phyloP scores from a whole-genome alignment of 2,888 invertebrate species.

The Agonopterix arenella region DNA sequence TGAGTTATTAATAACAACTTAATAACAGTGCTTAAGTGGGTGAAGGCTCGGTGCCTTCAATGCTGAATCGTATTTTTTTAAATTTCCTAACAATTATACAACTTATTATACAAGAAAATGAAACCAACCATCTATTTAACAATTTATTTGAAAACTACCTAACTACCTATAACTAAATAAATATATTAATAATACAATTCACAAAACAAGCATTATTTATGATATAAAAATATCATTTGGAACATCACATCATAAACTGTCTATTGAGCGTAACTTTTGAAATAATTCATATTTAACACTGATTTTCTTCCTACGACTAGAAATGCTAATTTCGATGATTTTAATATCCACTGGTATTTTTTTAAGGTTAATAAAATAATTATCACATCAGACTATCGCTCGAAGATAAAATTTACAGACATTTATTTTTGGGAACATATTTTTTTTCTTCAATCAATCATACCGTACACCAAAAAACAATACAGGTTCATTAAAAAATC shows the following conservation, averaged over 20 bases:
- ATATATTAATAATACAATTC: slow-evolving; percentile 24
- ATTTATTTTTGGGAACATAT: no score
- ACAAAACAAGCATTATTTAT: slow-evolving; percentile 25
- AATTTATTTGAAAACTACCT: slow-evolving; percentile 8
- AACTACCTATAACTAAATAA: slow-evolving; percentile 27
- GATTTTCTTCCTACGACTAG: slow-evolving; percentile 27
- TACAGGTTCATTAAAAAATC: no score
- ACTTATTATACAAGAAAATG: no score
- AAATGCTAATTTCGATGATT: slow-evolving; percentile 44
- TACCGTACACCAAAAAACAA: no score
- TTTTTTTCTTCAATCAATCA: not conserved
- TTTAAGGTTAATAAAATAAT: no score
- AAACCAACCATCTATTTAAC: not conserved
- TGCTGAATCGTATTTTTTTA: no score
- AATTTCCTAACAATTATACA: no score
- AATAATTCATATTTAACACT: slow-evolving; percentile 9
- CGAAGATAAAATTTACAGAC: no score
- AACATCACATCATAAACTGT: slow-evolving; percentile 31
- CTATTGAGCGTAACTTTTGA: slow-evolving; percentile 17
- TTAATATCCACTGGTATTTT: slow-evolving; percentile 2
- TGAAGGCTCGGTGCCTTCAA: no score
- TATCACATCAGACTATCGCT: no score
- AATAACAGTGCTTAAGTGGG: no score
- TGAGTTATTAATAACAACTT: no score
- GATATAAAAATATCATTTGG: slow-evolving; percentile 39